These are phyloP conservation scores for Ditylenchus weischeri DNA, from an alignment of 2,888 invertebrate genomes.

Conservation along the genomic window DNA sequence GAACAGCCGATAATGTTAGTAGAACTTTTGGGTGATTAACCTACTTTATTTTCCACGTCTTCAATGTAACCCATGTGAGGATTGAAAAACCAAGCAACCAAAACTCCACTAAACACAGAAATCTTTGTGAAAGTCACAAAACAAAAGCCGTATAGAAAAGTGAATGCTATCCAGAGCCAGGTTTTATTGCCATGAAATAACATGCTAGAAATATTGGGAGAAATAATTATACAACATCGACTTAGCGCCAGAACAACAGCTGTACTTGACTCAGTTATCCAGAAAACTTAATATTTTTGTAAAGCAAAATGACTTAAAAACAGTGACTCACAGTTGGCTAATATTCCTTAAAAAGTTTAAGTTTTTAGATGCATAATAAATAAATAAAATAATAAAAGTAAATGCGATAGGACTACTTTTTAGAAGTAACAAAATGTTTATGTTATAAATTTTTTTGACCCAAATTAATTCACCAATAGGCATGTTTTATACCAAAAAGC, in stretches of 20 bases:
- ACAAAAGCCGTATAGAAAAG: slow-evolving; percentile 3
- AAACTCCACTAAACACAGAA: slow-evolving; percentile 1
- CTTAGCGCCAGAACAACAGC: slow-evolving; percentile 23
- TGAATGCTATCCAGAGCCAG: slow-evolving; percentile 17
- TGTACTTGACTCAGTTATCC: slow-evolving; percentile 23
- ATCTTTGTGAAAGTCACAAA: not conserved
- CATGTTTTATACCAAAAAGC: too few relatives aligned
- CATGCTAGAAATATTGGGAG: slow-evolving; percentile 15
- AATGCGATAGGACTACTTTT: too few relatives aligned
- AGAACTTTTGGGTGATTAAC: too few relatives aligned
- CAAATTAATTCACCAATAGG: too few relatives aligned
- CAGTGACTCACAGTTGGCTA: too few relatives aligned
- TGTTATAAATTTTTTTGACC: too few relatives aligned
- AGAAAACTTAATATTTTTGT: slow-evolving; percentile 12
- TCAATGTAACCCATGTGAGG: slow-evolving; percentile 10
- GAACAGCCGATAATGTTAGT: too few relatives aligned
- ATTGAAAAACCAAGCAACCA: slow-evolving; percentile 20
- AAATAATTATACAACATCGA: slow-evolving; percentile 27
- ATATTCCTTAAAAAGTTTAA: too few relatives aligned
- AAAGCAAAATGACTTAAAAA: not conserved
- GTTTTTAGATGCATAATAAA: too few relatives aligned
- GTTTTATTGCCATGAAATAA: slow-evolving; percentile 21
- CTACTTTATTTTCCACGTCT: not conserved
- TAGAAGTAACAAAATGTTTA: too few relatives aligned
- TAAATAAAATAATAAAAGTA: too few relatives aligned